Percentiles rank a stretch among this genome's conserved stretches.
phyloP scores from a whole-genome alignment of 2,113 vertebrate species.

The Phyllopteryx taeniolatus region DNA sequence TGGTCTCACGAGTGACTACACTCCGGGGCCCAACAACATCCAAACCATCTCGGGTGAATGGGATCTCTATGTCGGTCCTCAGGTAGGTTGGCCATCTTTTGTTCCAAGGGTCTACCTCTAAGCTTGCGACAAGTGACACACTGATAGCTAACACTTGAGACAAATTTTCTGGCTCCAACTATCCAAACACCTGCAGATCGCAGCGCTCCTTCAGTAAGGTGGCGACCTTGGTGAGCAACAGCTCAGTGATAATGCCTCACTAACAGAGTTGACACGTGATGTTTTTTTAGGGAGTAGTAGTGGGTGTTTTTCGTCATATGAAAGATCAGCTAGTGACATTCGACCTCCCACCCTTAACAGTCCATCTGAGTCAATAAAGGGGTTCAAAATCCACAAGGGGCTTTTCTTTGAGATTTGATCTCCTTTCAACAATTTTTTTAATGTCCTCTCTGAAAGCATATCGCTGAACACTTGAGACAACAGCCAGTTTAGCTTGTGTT shows the following conservation, averaged over 20 bases:
- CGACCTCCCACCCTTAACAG: conserved; percentile 6
- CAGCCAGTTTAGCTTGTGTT: not conserved
- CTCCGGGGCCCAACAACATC: not conserved
- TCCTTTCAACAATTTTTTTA: not conserved
- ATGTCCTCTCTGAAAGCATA: not conserved
- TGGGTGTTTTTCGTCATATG: conserved; percentile 4
- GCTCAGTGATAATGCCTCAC: conserved; percentile 9
- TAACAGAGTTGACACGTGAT: not conserved
- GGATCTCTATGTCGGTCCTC: not conserved
- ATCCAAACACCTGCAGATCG: not conserved
- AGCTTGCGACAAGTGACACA: not conserved
- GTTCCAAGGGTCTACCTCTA: not conserved
- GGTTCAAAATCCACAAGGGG: not conserved
- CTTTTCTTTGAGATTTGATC: not conserved
- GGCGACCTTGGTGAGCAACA: conserved; percentile 11
- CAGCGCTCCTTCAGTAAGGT: not conserved
- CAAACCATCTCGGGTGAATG: not conserved
- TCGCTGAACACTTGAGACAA: not conserved
- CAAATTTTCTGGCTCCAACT: not conserved
- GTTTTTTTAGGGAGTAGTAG: not conserved
- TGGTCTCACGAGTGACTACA: not conserved
- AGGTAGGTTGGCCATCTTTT: not conserved
- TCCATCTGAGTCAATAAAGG: not conserved
- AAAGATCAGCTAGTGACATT: not conserved
- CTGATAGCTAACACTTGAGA: not conserved